Conservation (phyloP, 2,888 invertebrate species). For the Coleophora flavipennella region DNA sequence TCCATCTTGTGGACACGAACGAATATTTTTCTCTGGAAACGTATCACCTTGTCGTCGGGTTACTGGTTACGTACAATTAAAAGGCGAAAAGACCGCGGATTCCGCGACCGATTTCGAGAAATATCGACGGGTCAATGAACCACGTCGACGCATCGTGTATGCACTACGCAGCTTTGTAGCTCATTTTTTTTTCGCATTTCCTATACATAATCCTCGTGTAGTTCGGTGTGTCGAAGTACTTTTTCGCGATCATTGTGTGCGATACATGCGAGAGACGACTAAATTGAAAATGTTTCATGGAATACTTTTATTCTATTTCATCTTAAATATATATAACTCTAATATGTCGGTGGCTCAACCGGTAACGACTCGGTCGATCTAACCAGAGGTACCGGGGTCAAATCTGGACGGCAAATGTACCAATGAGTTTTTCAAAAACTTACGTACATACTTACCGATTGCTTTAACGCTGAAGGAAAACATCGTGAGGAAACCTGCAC, state of each 20-base stretch:
- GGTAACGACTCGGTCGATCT: no score
- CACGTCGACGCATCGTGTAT: conserved; percentile 63
- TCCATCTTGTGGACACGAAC: conserved; percentile 42
- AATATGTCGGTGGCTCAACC: no score
- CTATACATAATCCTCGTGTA: conserved; percentile 44
- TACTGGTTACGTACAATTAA: conserved; percentile 67
- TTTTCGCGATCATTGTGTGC: conserved; percentile 15
- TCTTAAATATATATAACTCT: no score
- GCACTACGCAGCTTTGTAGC: conserved; percentile 48
- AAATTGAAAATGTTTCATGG: no score
- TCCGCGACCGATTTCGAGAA: conserved; percentile 68
- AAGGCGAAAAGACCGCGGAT: conserved; percentile 68
- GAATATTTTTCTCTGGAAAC: conserved; percentile 58
- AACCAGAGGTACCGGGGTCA: no score
- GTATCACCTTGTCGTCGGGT: conserved; percentile 62
- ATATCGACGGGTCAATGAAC: conserved; percentile 68
- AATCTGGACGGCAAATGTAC: no score
- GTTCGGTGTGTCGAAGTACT: conserved; percentile 31
- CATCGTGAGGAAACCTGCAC: no score
- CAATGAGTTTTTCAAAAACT: no score
- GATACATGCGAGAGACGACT: no score
- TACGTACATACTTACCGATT: no score
- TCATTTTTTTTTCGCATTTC: conserved; percentile 53
- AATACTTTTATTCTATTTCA: no score
- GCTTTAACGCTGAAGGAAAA: no score